Evolutionary conservation across 2,888 invertebrate species (phyloP).

Genomic region (Rosalia funebris): DNA sequence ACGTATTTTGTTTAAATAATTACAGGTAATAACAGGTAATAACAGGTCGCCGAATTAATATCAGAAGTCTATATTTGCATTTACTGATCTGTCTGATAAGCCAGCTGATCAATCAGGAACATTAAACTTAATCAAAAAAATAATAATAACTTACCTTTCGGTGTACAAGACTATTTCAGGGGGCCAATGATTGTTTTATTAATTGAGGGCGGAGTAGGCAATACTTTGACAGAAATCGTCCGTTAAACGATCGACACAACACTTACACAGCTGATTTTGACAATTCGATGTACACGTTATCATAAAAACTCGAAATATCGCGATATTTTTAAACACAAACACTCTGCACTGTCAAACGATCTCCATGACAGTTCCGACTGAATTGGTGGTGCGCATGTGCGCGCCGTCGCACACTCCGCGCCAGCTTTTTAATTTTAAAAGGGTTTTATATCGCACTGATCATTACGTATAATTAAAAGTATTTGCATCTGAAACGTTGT

Average conservation of each 20-base stretch:
- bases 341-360: conserved; percentile 60
- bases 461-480: conserved; percentile 34
- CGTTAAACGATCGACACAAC: conserved; percentile 45
- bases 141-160: conserved; percentile 46
- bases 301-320: conserved; percentile 57
- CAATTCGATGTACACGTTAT: conserved; percentile 54
- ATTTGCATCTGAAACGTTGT: conserved; percentile 31
- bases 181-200: conserved; percentile 44
- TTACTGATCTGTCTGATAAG: too few species aligned
- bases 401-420: conserved; percentile 38
- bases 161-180: conserved; percentile 46
- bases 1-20: too few species aligned
- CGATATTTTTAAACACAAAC: conserved; percentile 61
- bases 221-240: conserved; percentile 50
- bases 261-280: conserved; percentile 52
- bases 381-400: conserved; percentile 36
- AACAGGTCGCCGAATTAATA: too few species aligned
- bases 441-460: conserved; percentile 22
- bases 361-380: conserved; percentile 62
- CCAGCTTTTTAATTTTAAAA: conserved; percentile 43
- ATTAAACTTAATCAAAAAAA: too few species aligned
- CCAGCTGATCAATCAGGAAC: too few species aligned
- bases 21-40: too few species aligned
- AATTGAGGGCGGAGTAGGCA: conserved; percentile 34
- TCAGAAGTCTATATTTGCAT: too few species aligned